Conservation (phyloP, 2,113 vertebrate species). For the Myodes glareolus region DNA sequence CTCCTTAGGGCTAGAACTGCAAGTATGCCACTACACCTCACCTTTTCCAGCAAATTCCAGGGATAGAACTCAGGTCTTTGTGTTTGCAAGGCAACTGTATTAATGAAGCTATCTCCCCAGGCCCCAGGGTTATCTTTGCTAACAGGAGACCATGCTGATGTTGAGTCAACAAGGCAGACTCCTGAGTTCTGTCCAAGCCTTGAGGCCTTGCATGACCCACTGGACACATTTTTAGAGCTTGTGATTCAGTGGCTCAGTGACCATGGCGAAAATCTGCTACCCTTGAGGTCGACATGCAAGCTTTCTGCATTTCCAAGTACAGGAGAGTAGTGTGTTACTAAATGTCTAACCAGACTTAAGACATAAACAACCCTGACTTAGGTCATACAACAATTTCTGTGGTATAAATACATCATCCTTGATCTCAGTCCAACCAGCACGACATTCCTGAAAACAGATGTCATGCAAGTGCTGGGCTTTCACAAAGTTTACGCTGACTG, state of each 20-base stretch:
- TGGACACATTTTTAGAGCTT: not conserved
- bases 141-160: not conserved
- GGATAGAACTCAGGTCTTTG: not conserved
- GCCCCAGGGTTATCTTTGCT: not conserved
- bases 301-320: not conserved
- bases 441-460: not conserved
- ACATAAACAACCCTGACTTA: not conserved
- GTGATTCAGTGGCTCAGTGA: not conserved
- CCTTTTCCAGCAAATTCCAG: not conserved
- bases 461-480: not conserved
- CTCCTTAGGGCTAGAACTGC: too few species aligned
- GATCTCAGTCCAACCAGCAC: not conserved
- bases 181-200: not conserved
- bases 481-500: not conserved
- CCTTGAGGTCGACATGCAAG: not conserved
- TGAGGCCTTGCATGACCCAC: not conserved
- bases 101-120: not conserved
- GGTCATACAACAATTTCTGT: not conserved
- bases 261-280: not conserved
- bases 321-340: not conserved
- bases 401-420: not conserved
- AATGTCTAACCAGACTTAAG: not conserved
- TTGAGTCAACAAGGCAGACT: not conserved
- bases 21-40: not conserved
- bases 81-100: not conserved